Evolutionary conservation across 1,140 invertebrate species (phyloP), one percentile per base, ranked within the genome.

Genomic region (Drosophila prosaltans): DNA sequence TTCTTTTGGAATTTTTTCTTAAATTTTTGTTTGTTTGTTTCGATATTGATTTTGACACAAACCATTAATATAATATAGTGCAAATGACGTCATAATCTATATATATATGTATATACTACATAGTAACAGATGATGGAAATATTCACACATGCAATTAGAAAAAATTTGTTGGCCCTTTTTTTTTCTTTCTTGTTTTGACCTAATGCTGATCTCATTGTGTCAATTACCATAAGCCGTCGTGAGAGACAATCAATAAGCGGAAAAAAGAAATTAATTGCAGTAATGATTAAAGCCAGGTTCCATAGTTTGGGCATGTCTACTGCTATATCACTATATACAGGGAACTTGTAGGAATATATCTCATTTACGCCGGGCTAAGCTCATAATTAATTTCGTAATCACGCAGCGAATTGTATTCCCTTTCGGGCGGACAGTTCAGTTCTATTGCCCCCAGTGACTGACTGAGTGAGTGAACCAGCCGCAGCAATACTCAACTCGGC

Each of bases 341-440:
- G 70, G 62, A 60, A 63, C 21, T 30, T 11, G 21, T 28, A 16
- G 28, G 40, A 48, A 63, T 60, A 64, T 73, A 64, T 73, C 66
- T 60, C 62, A 55, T 30, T 39, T 62, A 59, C 59, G 62, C 61
- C 4, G 16, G 16, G 48, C 80, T 75, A 79, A 85, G 83, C 72
- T 65, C 36, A 67, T 69, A 72, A 85, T 82, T 88, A 68, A 72
- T 72, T 69, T 68, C 57, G 70, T 79, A 85, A 85, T 85, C 79
- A 82, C 71, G 69, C 70, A 81, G 54, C 55, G 6, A 11, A 40
- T 60, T 61, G 55, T 30, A 61, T 55, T 39, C 55, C 16, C 30
- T 58, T 28, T 16, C 36, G 26, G 40, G 55, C 45, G 24, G 45
- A 26, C 21, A 51, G 6, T 24, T n/a, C 39, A 43, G 70, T 72